These are phyloP conservation scores for Myotis lucifugus DNA, from an alignment of 2,113 vertebrate species.

Conservation along the genomic window DNA sequence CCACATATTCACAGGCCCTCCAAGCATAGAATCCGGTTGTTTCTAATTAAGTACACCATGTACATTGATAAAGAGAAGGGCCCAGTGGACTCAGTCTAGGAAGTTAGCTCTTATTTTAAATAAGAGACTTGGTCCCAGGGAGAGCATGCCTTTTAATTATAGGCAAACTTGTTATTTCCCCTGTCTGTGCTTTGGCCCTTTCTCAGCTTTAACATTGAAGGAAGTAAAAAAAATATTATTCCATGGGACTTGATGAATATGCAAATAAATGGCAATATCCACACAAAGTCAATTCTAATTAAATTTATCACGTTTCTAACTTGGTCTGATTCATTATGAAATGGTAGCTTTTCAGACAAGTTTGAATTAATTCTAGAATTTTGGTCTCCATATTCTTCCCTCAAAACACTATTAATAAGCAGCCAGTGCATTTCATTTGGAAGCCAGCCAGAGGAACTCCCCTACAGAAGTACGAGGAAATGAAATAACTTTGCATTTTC, in stretches of 20 bases:
- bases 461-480: not conserved
- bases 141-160: not conserved
- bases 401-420: not conserved
- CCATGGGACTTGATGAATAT: not conserved
- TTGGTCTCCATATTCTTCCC: not conserved
- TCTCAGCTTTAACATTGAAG: not conserved
- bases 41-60: not conserved
- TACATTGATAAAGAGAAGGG: not conserved
- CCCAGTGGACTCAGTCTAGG: not conserved
- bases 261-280: not conserved
- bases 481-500: not conserved
- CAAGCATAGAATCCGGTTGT: not conserved
- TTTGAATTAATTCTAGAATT: slow-evolving; percentile 38
- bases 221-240: not conserved
- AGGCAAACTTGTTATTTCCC: not conserved
- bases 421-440: not conserved
- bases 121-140: not conserved
- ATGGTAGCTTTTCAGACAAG: slow-evolving; percentile 20
- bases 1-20: not conserved
- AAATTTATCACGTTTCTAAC: slow-evolving; percentile 38
- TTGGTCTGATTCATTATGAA: slow-evolving; percentile 21
- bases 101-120: not conserved
- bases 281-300: slow-evolving; percentile 40
- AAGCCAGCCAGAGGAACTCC: not conserved
- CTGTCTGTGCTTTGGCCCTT: not conserved